Conservation (phyloP, 2,113 vertebrate genomes). For the Trogon surrucura region DNA sequence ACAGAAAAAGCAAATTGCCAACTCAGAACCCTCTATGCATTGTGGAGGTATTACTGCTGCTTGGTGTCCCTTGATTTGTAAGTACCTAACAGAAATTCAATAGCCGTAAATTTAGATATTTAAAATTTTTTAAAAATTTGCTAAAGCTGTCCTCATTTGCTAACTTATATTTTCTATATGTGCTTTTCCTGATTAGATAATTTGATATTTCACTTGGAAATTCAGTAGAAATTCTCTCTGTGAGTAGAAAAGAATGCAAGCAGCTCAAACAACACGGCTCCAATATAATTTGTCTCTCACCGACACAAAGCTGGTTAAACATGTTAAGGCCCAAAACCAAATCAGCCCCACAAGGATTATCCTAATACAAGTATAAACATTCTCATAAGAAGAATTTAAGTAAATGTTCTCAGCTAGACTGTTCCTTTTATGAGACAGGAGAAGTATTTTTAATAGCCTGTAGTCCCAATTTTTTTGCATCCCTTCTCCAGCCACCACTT, state of each 20-base stretch:
- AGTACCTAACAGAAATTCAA: background rate
- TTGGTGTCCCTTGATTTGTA: background rate
- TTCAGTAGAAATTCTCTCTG: background rate
- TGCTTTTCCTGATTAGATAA: background rate
- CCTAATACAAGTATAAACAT: constrained; percentile 1
- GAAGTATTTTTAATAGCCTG: constrained; percentile 7
- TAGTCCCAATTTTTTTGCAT: background rate
- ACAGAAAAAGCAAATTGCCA: constrained; percentile 29
- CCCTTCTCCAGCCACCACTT: background rate
- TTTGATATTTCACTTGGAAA: constrained; percentile 10
- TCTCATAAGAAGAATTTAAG: constrained; percentile 7
- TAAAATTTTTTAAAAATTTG: background rate
- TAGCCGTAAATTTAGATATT: background rate
- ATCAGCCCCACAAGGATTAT: constrained; percentile 15
- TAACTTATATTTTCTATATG: background rate
- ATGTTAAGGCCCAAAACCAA: background rate
- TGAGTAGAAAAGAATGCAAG: background rate
- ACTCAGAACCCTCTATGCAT: constrained; percentile 5
- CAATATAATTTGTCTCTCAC: background rate
- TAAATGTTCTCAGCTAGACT: constrained; percentile 4
- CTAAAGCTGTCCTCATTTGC: background rate
- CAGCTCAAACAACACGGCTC: background rate
- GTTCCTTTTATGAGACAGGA: background rate
- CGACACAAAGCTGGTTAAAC: constrained; percentile 23
- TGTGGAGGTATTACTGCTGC: constrained; percentile 10